Percentiles rank a stretch among this genome's conserved stretches.
These are phyloP conservation scores for Sylvietta virens DNA, from an alignment of 2,113 vertebrate species.

Conservation along the genomic window DNA sequence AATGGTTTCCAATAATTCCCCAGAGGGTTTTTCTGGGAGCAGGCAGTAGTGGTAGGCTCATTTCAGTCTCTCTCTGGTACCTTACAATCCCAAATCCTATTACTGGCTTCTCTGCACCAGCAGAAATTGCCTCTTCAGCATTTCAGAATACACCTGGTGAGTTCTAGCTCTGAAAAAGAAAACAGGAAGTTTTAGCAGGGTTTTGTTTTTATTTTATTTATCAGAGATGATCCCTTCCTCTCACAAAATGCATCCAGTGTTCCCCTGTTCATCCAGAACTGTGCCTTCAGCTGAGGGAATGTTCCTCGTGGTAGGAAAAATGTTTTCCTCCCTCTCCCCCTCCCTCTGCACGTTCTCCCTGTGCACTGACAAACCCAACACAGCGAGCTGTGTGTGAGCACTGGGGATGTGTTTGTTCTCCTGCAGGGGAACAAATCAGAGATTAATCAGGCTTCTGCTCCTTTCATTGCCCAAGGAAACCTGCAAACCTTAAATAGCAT, in stretches of 20 bases:
- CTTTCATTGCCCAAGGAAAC: not conserved
- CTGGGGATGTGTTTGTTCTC: not conserved
- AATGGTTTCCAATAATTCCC: constrained; percentile 8
- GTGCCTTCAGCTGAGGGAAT: not conserved
- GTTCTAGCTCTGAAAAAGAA: not conserved
- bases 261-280: not conserved
- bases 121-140: not conserved
- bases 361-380: not conserved
- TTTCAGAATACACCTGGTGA: not conserved
- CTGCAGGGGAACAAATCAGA: constrained; percentile 3
- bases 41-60: not conserved
- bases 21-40: not conserved
- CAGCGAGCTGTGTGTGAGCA: not conserved
- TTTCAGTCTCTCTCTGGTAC: not conserved
- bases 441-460: constrained; percentile 21
- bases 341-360: not conserved
- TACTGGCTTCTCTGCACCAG: not conserved
- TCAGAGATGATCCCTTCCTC: not conserved
- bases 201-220: not conserved
- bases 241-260: not conserved
- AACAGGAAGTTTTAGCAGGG: not conserved
- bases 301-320: not conserved
- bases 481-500: not conserved
- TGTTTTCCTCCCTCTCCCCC: not conserved
- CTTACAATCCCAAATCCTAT: not conserved